These are phyloP conservation scores for Trissolcus japonicus DNA, from an alignment of 2,888 invertebrate genomes.

Conservation along the genomic window DNA sequence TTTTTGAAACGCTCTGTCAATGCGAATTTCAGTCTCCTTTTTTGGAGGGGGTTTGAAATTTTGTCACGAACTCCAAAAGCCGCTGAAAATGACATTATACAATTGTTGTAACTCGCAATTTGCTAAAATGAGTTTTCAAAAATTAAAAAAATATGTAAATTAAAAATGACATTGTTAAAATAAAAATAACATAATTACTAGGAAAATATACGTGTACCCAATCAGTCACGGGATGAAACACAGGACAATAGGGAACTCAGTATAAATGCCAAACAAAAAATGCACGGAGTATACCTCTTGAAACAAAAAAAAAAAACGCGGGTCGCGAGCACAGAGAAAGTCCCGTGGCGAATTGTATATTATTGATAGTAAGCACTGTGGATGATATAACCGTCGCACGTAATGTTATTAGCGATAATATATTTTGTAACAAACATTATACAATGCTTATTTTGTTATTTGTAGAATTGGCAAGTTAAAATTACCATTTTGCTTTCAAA, in stretches of 20 bases:
- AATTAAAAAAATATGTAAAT: too few species aligned
- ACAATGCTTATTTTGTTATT: conserved; percentile 48
- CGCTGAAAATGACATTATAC: too few species aligned
- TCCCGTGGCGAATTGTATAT: conserved; percentile 47
- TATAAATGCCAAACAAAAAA: conserved; percentile 19
- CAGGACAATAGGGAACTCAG: too few species aligned
- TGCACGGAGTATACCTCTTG: conserved; percentile 29
- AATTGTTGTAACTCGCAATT: too few species aligned
- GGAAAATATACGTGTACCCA: too few species aligned
- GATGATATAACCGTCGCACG: conserved; percentile 53
- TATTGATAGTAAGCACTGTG: conserved; percentile 50
- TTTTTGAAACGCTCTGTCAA: conserved; percentile 1
- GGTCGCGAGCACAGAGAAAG: conserved; percentile 51
- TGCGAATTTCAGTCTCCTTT: too few species aligned
- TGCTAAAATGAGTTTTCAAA: too few species aligned
- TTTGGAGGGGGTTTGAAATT: too few species aligned
- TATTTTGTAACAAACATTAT: conserved; percentile 49
- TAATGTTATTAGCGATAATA: conserved; percentile 55
- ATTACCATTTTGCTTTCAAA: neutral
- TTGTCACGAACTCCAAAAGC: too few species aligned
- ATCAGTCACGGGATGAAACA: too few species aligned
- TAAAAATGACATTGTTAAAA: too few species aligned
- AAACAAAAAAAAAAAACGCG: conserved; percentile 47
- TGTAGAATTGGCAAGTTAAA: conserved; percentile 32
- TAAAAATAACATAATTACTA: too few species aligned